Evolutionary conservation across 2,113 vertebrate genomes (phyloP).

Genomic region (Lucifuga dentata): DNA sequence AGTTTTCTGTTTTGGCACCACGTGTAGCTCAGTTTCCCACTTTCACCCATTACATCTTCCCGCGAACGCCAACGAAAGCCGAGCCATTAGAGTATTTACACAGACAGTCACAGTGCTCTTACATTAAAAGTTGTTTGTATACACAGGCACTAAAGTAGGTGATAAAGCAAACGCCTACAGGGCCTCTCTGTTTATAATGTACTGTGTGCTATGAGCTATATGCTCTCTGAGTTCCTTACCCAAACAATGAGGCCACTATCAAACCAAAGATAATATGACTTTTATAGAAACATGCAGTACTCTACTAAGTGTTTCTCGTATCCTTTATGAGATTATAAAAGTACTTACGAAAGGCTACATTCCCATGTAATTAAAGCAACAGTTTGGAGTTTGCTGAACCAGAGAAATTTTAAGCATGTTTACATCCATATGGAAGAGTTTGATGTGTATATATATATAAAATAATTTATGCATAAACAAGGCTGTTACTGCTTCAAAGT

Average conservation of each 20-base stretch:
- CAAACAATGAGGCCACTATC: conserved; percentile 64
- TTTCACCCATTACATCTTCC: conserved; percentile 31
- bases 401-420: conserved; percentile 13
- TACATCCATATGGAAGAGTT: not conserved
- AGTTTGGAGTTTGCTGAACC: conserved; percentile 20
- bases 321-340: conserved; percentile 58
- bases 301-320: conserved; percentile 35
- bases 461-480: too few relatives aligned
- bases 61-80: conserved; percentile 14
- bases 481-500: too few relatives aligned
- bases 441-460: too few relatives aligned
- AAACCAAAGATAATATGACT: conserved; percentile 33
- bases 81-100: conserved; percentile 43
- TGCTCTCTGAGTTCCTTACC: conserved; percentile 41
- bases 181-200: conserved; percentile 56
- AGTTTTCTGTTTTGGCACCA: conserved; percentile 34
- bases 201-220: conserved; percentile 34
- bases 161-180: conserved; percentile 62
- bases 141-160: conserved; percentile 60
- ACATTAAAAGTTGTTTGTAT: conserved; percentile 62
- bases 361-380: conserved; percentile 38
- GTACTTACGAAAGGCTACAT: conserved; percentile 18
- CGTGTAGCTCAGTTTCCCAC: conserved; percentile 36
- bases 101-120: conserved; percentile 28
- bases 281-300: conserved; percentile 17